These are phyloP conservation scores for Scylla paramamosain DNA, from an alignment of 1,140 invertebrate genomes.

Conservation along the genomic window DNA sequence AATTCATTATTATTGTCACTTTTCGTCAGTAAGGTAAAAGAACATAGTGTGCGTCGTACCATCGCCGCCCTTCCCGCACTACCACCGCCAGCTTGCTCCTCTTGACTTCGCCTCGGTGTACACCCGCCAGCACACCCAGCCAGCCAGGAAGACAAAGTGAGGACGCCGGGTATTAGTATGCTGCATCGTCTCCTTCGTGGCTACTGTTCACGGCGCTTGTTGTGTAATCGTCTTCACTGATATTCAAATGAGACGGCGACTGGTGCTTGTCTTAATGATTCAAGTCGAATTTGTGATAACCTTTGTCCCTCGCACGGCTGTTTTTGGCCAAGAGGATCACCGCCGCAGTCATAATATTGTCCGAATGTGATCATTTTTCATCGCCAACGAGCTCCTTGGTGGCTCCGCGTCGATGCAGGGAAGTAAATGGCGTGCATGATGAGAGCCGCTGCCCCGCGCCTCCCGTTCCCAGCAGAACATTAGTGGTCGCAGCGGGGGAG, in stretches of 20 bases:
- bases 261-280: background rate
- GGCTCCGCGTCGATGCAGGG: background rate
- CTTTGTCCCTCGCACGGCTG: background rate
- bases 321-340: background rate
- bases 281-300: background rate
- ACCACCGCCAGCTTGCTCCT: background rate
- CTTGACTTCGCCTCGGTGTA: background rate
- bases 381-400: background rate
- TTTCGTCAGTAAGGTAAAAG: too few relatives aligned
- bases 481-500: conserved; percentile 54
- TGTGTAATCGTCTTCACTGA: conserved; percentile 45
- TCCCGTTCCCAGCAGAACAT: conserved; percentile 38
- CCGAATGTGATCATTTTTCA: background rate
- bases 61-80: background rate
- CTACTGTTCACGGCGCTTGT: conserved; percentile 39
- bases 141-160: background rate
- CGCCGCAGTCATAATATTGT: background rate
- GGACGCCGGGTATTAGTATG: background rate
- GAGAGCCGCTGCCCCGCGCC: background rate
- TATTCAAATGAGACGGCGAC: conserved; percentile 46
- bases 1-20: too few relatives aligned
- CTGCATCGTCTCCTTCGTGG: background rate
- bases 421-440: background rate
- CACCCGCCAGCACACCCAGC: too few relatives aligned
- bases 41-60: too few relatives aligned